Evolutionary conservation across 2,888 invertebrate genomes (phyloP).

Genomic region (Aleiodes leptofemur): DNA sequence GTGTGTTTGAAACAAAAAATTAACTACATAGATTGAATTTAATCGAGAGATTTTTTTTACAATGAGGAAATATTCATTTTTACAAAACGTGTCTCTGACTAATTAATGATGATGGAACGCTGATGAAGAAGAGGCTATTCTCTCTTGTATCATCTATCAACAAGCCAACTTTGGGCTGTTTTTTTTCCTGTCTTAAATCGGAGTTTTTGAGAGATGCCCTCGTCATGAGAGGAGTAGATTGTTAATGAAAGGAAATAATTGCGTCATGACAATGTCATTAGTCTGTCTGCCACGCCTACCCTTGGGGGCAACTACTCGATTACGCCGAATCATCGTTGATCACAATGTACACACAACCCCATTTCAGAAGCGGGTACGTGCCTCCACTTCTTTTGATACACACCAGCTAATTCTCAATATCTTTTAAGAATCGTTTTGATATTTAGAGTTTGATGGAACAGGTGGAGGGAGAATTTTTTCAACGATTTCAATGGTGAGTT

Average conservation of each 20-base stretch:
- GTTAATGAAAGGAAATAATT: slow-evolving; percentile 68
- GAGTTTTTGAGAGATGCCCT: background rate
- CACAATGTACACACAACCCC: slow-evolving; percentile 27
- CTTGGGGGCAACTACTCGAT: slow-evolving; percentile 69
- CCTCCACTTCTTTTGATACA: slow-evolving; percentile 13
- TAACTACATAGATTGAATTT: too few species aligned
- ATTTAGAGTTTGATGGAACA: background rate
- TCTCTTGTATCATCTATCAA: background rate
- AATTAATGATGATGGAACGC: too few species aligned
- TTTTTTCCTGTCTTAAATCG: background rate
- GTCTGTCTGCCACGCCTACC: slow-evolving; percentile 64
- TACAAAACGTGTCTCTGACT: too few species aligned
- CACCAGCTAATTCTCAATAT: background rate
- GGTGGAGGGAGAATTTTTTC: too few species aligned
- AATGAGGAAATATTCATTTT: too few species aligned
- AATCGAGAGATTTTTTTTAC: too few species aligned
- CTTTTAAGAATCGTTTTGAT: slow-evolving; percentile 27
- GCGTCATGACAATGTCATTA: slow-evolving; percentile 73
- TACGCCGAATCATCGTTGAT: slow-evolving; percentile 69
- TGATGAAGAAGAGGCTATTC: background rate
- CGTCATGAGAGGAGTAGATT: slow-evolving; percentile 42
- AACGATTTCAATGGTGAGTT: too few species aligned
- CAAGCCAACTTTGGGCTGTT: background rate
- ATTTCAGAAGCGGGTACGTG: slow-evolving; percentile 5
- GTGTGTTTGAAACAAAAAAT: background rate